Conservation (phyloP, 64 coral and sea anemone genomes). For the Cladopsammia gracilis region DNA sequence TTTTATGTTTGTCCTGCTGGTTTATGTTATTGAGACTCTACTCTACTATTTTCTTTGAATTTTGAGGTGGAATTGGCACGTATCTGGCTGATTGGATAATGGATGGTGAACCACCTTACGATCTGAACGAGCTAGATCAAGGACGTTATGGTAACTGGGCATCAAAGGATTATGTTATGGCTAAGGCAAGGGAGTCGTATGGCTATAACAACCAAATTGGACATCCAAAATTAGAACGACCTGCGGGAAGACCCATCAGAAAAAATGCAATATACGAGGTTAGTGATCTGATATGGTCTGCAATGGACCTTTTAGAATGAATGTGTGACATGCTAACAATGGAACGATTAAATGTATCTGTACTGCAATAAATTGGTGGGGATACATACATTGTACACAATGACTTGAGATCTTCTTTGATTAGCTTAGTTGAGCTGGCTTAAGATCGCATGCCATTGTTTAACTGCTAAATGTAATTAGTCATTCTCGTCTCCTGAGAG, state of each 20-base stretch:
- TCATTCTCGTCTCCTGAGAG: too few species aligned
- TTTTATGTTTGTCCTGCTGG: too few species aligned
- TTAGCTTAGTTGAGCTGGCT: too few species aligned
- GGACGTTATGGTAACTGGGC: conserved; percentile 98
- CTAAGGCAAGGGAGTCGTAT: conserved; percentile 90
- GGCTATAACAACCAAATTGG: conserved; percentile 80
- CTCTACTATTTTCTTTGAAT: not conserved
- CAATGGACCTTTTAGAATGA: too few species aligned
- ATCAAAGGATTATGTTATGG: conserved; percentile 79
- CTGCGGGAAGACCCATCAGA: conserved; percentile 79
- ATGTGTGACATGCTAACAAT: too few species aligned
- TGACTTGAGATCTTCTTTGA: too few species aligned
- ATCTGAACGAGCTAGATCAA: conserved; percentile 91
- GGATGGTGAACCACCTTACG: conserved; percentile 88
- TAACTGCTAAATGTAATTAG: too few species aligned
- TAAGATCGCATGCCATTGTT: too few species aligned
- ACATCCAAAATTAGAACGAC: conserved; percentile 86
- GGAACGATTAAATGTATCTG: too few species aligned
- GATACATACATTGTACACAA: too few species aligned
- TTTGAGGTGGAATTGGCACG: conserved; percentile 86
- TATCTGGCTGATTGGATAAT: conserved; percentile 95
- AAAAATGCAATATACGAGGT: conserved; percentile 93
- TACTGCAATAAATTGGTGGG: too few species aligned
- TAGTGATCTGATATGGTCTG: not conserved
- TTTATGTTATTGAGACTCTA: too few species aligned